Conservation (phyloP, 2,888 invertebrate genomes). For the Catonia carolina region DNA sequence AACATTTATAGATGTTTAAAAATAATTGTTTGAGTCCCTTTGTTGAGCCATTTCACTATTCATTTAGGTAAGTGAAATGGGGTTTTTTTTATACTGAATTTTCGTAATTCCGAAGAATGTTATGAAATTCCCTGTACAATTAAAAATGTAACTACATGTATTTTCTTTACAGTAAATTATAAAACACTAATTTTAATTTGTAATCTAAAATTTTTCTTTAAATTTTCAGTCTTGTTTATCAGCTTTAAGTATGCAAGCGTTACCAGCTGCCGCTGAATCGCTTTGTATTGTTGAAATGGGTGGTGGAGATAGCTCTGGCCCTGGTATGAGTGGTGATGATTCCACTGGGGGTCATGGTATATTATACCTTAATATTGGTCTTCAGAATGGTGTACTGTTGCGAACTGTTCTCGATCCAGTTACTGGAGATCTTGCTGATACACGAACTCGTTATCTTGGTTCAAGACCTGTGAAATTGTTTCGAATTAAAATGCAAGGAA, state of each 20-base stretch:
- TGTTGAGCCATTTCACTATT: too few species aligned
- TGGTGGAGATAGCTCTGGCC: slow-evolving; percentile 52
- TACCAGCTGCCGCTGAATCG: slow-evolving; percentile 94
- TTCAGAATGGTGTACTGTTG: slow-evolving; percentile 92
- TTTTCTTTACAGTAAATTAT: too few species aligned
- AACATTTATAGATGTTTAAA: too few species aligned
- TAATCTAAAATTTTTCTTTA: too few species aligned
- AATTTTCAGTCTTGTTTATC: slow-evolving; percentile 75
- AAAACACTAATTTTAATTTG: too few species aligned
- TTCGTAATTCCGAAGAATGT: too few species aligned
- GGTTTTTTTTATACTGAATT: too few species aligned
- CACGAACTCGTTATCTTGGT: slow-evolving; percentile 93
- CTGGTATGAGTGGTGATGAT: slow-evolving; percentile 30
- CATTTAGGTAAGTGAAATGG: too few species aligned
- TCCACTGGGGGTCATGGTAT: slow-evolving; percentile 55
- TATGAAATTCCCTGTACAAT: too few species aligned
- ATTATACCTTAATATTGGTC: slow-evolving; percentile 91
- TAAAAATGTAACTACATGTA: too few species aligned
- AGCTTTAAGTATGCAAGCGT: slow-evolving; percentile 91
- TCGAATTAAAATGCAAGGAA: slow-evolving; percentile 89
- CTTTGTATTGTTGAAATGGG: slow-evolving; percentile 95
- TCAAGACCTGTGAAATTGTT: slow-evolving; percentile 94
- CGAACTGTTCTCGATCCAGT: slow-evolving; percentile 92
- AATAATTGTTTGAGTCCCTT: too few species aligned
- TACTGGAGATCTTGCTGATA: slow-evolving; percentile 94